A percentile compares a stretch with the other conserved stretches of the same genome.
These are phyloP conservation scores for Paramormyrops kingsleyae DNA, from an alignment of 2,113 vertebrate species.

Conservation along the genomic window DNA sequence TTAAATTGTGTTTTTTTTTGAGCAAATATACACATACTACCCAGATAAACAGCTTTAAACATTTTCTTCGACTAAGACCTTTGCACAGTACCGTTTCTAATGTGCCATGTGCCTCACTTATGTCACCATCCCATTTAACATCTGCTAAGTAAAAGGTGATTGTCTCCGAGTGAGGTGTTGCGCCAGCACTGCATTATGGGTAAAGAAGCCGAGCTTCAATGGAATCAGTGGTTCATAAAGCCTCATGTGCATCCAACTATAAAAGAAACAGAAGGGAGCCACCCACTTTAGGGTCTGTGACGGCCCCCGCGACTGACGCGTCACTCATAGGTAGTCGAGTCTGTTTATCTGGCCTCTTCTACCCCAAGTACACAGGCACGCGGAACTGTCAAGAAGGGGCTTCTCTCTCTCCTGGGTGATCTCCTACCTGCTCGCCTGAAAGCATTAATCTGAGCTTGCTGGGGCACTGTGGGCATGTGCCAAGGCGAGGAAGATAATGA, in stretches of 20 bases:
- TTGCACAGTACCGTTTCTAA: neutral
- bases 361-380: neutral
- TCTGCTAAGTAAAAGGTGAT: neutral
- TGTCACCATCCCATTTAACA: neutral
- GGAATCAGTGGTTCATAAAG: neutral
- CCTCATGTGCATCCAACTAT: neutral
- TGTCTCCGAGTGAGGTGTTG: neutral
- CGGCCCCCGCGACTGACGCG: neutral
- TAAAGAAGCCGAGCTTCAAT: neutral
- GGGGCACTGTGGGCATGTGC: neutral
- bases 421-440: neutral
- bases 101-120: neutral
- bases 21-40: neutral
- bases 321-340: neutral
- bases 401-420: neutral
- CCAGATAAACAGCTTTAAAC: neutral
- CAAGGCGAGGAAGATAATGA: neutral
- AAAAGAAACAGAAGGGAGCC: neutral
- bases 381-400: neutral
- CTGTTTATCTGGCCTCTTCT: neutral
- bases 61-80: neutral
- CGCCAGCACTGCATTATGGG: neutral
- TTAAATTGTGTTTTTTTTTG: neutral
- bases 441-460: neutral
- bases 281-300: neutral